Conservation (phyloP, 1,140 invertebrate species). For the Ostrea edulis region DNA sequence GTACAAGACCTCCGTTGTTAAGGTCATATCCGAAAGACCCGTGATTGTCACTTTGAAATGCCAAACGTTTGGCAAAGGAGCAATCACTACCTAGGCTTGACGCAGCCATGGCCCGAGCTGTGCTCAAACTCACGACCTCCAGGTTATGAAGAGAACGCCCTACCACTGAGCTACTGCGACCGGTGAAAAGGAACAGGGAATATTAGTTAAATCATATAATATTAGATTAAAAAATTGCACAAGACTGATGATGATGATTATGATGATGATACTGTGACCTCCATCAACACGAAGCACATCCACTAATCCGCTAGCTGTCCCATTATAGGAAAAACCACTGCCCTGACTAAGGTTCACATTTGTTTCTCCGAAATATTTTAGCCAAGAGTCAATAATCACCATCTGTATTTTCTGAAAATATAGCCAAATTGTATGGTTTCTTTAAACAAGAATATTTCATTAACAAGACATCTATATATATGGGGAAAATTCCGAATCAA, state of each 20-base stretch:
- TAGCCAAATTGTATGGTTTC: not conserved
- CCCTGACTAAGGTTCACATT: constrained; percentile 52
- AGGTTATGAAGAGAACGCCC: too few species aligned
- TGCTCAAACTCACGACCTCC: too few species aligned
- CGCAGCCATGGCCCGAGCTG: too few species aligned
- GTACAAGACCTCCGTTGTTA: too few species aligned
- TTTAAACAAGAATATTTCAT: not conserved
- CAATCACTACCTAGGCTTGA: too few species aligned
- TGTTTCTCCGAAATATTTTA: constrained; percentile 14
- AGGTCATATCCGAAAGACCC: too few species aligned
- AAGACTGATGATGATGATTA: not conserved
- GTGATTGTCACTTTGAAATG: too few species aligned
- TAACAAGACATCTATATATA: not conserved
- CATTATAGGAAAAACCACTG: constrained; percentile 53
- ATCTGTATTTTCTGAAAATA: constrained; percentile 64
- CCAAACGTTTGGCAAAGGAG: too few species aligned
- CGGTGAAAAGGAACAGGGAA: too few species aligned
- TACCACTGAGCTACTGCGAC: too few species aligned
- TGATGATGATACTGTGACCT: constrained; percentile 44
- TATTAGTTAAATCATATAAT: too few species aligned
- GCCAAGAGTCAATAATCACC: constrained; percentile 35
- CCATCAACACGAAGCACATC: constrained; percentile 56
- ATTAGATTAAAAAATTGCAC: too few species aligned
- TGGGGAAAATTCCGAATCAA: not conserved
- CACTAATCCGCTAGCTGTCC: constrained; percentile 56